Evolutionary conservation across 1,140 invertebrate genomes (phyloP).

Genomic region (Drosophila virilis): DNA sequence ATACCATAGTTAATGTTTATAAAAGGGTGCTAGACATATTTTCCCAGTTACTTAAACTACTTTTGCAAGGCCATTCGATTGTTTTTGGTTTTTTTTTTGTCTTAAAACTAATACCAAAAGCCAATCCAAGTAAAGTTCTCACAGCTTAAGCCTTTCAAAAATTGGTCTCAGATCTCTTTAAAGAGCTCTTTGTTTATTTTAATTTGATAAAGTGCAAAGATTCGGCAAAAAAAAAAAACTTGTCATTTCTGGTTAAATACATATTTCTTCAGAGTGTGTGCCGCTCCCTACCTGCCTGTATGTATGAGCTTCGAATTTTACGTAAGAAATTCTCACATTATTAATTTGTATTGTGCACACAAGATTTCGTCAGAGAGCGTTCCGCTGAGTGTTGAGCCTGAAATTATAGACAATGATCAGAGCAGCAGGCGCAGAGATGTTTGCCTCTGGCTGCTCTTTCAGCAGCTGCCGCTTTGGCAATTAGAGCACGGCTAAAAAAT

Average conservation of each 20-base stretch:
- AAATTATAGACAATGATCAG: slow-evolving; percentile 70
- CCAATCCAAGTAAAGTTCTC: slow-evolving; percentile 23
- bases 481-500: slow-evolving; percentile 46
- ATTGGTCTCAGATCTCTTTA: slow-evolving; percentile 13
- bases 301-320: slow-evolving; percentile 34
- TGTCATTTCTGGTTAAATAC: slow-evolving; percentile 20
- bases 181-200: slow-evolving; percentile 30
- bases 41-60: slow-evolving; percentile 21
- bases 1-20: background rate
- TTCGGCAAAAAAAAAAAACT: slow-evolving; percentile 21
- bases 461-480: slow-evolving; percentile 23
- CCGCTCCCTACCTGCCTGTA: slow-evolving; percentile 6
- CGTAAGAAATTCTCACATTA: slow-evolving; percentile 80
- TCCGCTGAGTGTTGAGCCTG: slow-evolving; percentile 41
- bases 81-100: background rate
- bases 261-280: slow-evolving; percentile 3
- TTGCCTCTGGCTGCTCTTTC: slow-evolving; percentile 28
- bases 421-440: slow-evolving; percentile 31
- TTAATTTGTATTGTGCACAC: slow-evolving; percentile 69
- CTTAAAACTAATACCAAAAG: slow-evolving; percentile 5
- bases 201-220: slow-evolving; percentile 43
- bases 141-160: slow-evolving; percentile 27
- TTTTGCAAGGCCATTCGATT: slow-evolving; percentile 32
- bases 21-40: slow-evolving; percentile 1
- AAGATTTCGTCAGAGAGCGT: slow-evolving; percentile 55